These are phyloP conservation scores for Monochamus saltuarius DNA, from an alignment of 1,140 invertebrate species.

Conservation along the genomic window DNA sequence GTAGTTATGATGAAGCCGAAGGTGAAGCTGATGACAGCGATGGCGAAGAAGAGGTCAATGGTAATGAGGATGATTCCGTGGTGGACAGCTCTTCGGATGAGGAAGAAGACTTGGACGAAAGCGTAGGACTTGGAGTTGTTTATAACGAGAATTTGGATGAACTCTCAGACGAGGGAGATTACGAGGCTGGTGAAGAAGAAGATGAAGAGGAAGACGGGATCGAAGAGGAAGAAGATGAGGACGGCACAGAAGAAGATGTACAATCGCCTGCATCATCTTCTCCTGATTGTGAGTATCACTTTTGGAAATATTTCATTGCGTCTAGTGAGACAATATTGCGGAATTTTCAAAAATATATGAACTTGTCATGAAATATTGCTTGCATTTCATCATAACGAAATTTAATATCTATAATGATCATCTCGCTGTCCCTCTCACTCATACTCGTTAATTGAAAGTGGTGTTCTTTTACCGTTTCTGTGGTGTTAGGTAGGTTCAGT, in stretches of 20 bases:
- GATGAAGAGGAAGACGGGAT: constrained; percentile 62
- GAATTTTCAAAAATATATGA: no score
- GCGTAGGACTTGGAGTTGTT: constrained; percentile 62
- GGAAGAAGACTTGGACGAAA: constrained; percentile 61
- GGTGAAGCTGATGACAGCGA: constrained; percentile 70
- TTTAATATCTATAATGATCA: no score
- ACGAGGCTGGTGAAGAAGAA: constrained; percentile 64
- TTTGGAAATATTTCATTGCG: background rate
- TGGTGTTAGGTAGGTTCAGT: no score
- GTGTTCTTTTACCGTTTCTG: no score
- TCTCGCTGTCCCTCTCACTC: no score
- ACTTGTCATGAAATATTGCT: no score
- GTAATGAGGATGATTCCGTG: constrained; percentile 51
- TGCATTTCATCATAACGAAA: no score
- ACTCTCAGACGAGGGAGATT: constrained; percentile 62
- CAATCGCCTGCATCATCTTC: constrained; percentile 23
- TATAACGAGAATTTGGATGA: constrained; percentile 72
- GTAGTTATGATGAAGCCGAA: constrained; percentile 63
- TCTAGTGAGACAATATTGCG: no score
- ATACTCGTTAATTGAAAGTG: no score
- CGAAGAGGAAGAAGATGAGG: constrained; percentile 62
- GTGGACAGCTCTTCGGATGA: constrained; percentile 32
- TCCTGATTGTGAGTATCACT: background rate
- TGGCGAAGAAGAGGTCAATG: constrained; percentile 63
- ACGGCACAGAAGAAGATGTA: constrained; percentile 58